phyloP scores from a whole-genome alignment of 1,140 invertebrate genomes.

The Drosophila nannoptera region DNA sequence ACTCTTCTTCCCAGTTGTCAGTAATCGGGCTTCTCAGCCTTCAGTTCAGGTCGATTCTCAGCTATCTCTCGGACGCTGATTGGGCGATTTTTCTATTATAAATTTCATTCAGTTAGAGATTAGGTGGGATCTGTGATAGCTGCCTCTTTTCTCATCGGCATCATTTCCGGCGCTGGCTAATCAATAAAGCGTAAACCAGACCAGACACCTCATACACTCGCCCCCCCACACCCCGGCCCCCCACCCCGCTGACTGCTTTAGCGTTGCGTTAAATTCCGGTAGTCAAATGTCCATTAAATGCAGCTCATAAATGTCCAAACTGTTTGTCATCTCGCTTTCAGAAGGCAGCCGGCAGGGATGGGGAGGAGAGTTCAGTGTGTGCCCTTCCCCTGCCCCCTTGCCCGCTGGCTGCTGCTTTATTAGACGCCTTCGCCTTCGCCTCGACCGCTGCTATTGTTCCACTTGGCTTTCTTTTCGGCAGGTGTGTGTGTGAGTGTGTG shows the following conservation, averaged over 20 bases:
- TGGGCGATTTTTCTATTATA: background rate
- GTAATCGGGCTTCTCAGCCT: background rate
- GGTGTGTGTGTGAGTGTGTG: constrained; percentile 29
- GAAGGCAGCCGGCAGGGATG: background rate
- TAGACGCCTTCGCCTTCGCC: constrained; percentile 20
- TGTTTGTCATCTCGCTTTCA: constrained; percentile 69
- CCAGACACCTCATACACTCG: background rate
- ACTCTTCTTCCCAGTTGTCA: no score
- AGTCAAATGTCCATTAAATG: constrained; percentile 79
- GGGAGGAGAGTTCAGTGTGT: background rate
- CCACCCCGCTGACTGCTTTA: background rate
- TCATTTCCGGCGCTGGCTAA: constrained; percentile 1
- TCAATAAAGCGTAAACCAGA: background rate
- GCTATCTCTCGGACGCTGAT: background rate
- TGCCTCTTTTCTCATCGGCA: background rate
- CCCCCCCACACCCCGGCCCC: background rate
- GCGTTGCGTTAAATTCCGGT: constrained; percentile 71
- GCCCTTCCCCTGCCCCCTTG: background rate
- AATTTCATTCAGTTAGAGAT: background rate
- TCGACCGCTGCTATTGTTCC: constrained; percentile 18
- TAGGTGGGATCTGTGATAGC: background rate
- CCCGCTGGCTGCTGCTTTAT: constrained; percentile 13
- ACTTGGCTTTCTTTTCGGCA: constrained; percentile 53
- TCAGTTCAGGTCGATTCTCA: background rate
- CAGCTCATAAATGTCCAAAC: constrained; percentile 76